Base-by-base conservation (phyloP, 2,888 invertebrate genomes). In the Elegia similella region DNA sequence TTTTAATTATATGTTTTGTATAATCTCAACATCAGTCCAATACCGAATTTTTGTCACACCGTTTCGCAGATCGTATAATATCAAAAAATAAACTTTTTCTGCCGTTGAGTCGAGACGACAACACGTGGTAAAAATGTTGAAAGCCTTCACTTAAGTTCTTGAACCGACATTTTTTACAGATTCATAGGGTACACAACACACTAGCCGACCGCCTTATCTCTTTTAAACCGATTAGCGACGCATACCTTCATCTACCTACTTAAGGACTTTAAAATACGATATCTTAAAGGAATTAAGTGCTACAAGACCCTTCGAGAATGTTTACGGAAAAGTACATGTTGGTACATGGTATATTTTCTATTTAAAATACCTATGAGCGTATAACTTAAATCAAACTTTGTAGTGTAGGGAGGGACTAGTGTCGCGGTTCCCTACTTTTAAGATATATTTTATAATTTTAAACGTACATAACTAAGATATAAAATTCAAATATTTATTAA, bases 141-240 rank as follows among this genome's bases (percentile, higher is more conserved):
- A 43, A 53, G 13, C 30, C 6, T 47, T 30, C 23, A 23, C 42
- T 42, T 44, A 54, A 54, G 44, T 34, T 17, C 52, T 46, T 43
- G 17, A 54, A 17, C 44, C 54, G 30, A 13, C 13, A 42, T 54
- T 54, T 44, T 54, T 44, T 44, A 54, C 44, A 43, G 30, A 53
- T 12, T 30, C 43, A 30, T 52, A 13, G 30, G 50, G 5, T 23
- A 23, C 23, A 53, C 38, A 32, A 30, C 23, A n/a, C 32, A 55
- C 54, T 55, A 55, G 54, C 34, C 43, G 43, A 10, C 44, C 17
- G 43, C 34, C 43, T 55, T 55, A 55, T 55, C 54, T 55, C 46
- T 34, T 44, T 55, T 55, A 55, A 55, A 55, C 54, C 54, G 54
- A 55, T 55, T 44, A 55, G 54, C 54, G 54, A 17, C 54, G 32